Percentiles rank a stretch among this genome's conserved stretches.
Conservation (phyloP, 2,888 invertebrate species). For the Schrankia costaestrigalis region DNA sequence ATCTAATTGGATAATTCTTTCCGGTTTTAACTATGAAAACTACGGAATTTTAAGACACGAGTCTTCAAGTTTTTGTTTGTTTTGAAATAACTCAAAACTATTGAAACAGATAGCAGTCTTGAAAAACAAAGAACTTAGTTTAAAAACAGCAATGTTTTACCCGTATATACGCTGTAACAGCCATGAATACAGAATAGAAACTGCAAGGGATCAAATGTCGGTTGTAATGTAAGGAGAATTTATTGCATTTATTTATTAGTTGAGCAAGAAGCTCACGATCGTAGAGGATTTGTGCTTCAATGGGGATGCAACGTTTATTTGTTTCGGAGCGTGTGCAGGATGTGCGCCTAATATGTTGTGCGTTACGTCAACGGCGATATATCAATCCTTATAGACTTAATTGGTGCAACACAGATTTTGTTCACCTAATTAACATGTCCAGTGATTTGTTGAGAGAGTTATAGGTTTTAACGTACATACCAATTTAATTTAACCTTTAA, state of each 20-base stretch:
- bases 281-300: constrained; percentile 60
- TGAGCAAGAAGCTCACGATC: constrained; percentile 63
- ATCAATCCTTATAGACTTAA: constrained; percentile 61
- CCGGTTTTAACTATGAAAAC: constrained; percentile 57
- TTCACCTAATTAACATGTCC: constrained; percentile 42
- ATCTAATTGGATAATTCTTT: constrained; percentile 70
- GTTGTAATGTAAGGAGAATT: constrained; percentile 67
- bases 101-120: constrained; percentile 44
- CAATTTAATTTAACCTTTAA: too few species aligned
- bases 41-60: constrained; percentile 52
- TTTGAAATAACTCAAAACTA: constrained; percentile 34
- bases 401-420: constrained; percentile 52
- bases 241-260: constrained; percentile 72
- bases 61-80: constrained; percentile 45
- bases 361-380: constrained; percentile 57
- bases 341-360: constrained; percentile 59
- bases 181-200: constrained; percentile 17
- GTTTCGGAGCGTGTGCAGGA: constrained; percentile 63
- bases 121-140: constrained; percentile 35
- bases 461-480: too few species aligned
- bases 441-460: constrained; percentile 51
- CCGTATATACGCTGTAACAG: neutral
- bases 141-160: neutral
- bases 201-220: constrained; percentile 45
- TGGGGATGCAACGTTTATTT: constrained; percentile 68